phyloP scores from a whole-genome alignment of 2,797 vertebrate species.

The Pseudochirops corinnae region DNA sequence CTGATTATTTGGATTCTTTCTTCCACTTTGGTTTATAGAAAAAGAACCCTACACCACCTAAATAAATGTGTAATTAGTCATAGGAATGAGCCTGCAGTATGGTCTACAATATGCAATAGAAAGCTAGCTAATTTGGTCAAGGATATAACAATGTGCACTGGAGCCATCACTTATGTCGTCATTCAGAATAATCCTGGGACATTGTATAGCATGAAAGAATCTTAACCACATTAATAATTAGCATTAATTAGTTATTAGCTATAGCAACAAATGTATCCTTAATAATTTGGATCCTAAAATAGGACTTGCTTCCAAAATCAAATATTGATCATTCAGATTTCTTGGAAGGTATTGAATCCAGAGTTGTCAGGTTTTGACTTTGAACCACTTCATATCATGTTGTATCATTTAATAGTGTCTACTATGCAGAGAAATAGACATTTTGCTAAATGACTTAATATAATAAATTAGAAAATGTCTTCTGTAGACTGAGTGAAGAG shows the following conservation, averaged over 20 bases:
- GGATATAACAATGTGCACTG: background rate
- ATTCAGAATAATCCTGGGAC: background rate
- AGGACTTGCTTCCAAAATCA: background rate
- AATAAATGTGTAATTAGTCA: background rate
- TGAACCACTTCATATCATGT: background rate
- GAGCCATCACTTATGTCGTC: background rate
- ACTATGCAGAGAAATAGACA: background rate
- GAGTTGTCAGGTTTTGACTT: background rate
- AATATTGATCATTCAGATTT: background rate
- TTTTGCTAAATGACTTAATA: background rate
- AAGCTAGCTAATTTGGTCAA: background rate
- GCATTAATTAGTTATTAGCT: background rate
- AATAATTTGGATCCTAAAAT: background rate
- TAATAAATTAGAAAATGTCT: background rate
- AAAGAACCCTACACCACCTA: background rate
- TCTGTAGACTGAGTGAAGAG: background rate
- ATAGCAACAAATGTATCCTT: background rate
- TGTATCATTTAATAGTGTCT: background rate
- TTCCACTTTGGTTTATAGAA: background rate
- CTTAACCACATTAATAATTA: background rate
- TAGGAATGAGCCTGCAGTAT: background rate
- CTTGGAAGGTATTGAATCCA: background rate
- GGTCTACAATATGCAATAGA: background rate
- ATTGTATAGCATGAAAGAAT: background rate
- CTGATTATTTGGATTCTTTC: conserved; percentile 18